Conservation (phyloP, 2,888 invertebrate genomes). For the Pecten maximus region DNA sequence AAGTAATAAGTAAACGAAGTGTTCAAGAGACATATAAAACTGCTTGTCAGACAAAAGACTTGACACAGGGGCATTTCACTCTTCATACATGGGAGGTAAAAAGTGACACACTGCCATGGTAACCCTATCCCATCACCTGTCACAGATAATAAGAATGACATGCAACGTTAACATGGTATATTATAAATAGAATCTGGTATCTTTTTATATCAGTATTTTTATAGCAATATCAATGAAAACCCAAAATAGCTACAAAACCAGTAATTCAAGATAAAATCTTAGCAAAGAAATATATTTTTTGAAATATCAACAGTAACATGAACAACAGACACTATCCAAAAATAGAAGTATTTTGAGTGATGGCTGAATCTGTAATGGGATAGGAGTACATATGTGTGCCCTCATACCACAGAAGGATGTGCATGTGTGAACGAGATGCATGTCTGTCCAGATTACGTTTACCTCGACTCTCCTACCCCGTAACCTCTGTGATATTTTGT, state of each 20-base stretch:
- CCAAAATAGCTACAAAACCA: neutral
- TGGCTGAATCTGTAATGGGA: neutral
- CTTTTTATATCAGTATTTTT: neutral
- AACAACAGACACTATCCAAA: neutral
- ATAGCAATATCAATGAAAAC: neutral
- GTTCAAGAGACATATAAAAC: neutral
- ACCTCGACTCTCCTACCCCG: neutral
- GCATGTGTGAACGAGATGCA: slow-evolving; percentile 18
- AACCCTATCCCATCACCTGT: slow-evolving; percentile 18
- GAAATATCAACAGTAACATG: neutral
- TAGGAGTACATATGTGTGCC: neutral
- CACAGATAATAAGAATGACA: neutral
- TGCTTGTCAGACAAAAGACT: neutral
- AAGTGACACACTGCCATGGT: slow-evolving; percentile 16
- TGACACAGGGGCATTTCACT: slow-evolving; percentile 7
- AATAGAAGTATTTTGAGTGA: neutral
- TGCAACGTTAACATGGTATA: neutral
- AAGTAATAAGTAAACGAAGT: neutral
- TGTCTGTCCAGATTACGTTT: neutral
- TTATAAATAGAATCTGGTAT: neutral
- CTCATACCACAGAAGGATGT: neutral
- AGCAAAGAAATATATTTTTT: neutral
- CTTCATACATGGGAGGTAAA: slow-evolving; percentile 30
- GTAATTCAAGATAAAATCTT: neutral
- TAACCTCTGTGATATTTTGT: neutral